Evolutionary conservation across 2,888 invertebrate species (phyloP), one percentile per base, ranked within the genome.

Genomic region (Halictus ligatus): DNA sequence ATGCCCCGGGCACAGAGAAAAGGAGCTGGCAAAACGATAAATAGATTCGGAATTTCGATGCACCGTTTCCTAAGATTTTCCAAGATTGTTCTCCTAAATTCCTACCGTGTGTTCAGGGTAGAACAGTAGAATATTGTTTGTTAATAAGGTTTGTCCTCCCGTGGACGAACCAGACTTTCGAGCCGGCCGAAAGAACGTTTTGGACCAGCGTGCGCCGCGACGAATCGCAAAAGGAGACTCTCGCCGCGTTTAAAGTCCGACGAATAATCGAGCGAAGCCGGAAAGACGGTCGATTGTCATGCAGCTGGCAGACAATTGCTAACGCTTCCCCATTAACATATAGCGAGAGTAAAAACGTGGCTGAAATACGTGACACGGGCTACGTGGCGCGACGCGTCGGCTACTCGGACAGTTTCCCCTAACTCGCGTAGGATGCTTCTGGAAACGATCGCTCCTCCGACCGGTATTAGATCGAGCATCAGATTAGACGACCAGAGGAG

Each of bases 201-300:
- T 54, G 54, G 54, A 54, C 54, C 54, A n/a, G 21, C n/a, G n/a
- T 3, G 21, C n/a, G 21, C n/a, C 54, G 54, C 54, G 54, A 54
- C 54, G 54, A 54, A 54, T 54, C 54, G 21, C 2, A n/a, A 54
- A n/a, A 54, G n/a, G 54, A 21, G 54, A n/a, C 54, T 54, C 64
- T 29, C 29, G 25, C 18, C 67, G 7, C 35, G 67, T 67, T 35
- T 67, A 67, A 67, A 67, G 77, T 84, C 84, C 79, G 81, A 35
- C 84, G 84, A 87, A 86, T 86, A 54, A 54, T 54, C 87, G 78
- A 84, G 80, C 78, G 80, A 85, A 85, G 91, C 93, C 93, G 94
- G 94, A 94, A 93, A 92, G 89, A 83, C 81, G 78, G 85, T 88
- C 92, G 89, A 92, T 94, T 94, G 88, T 89, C 87, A 93, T 94